Evolutionary conservation across 2,113 vertebrate genomes (phyloP).

Genomic region (Tretioscincus oriximinensis): DNA sequence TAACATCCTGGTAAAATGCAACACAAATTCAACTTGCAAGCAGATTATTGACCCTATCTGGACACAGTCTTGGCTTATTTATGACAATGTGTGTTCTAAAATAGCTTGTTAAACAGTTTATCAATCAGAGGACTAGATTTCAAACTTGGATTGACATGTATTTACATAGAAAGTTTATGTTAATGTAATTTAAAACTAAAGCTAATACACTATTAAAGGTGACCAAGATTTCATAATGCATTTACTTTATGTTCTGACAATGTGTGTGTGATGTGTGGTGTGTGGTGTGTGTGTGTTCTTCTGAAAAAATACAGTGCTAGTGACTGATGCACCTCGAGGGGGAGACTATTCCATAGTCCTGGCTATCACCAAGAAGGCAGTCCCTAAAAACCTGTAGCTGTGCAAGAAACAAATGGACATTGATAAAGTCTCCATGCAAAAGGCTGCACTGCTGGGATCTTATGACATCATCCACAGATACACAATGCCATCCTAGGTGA

Average conservation of each 20-base stretch:
- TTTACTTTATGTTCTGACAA: slow-evolving; percentile 6
- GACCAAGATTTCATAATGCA: not conserved
- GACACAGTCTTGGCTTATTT: not conserved
- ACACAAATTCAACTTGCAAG: not conserved
- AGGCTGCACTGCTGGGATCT: not conserved
- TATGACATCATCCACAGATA: not conserved
- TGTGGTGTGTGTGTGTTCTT: too few relatives aligned
- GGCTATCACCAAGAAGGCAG: too few relatives aligned
- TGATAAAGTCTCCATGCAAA: too few relatives aligned
- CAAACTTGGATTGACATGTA: not conserved
- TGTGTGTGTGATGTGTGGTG: too few relatives aligned
- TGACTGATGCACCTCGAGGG: too few relatives aligned
- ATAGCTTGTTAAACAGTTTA: not conserved
- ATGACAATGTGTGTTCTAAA: not conserved
- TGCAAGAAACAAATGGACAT: too few relatives aligned
- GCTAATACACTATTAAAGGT: not conserved
- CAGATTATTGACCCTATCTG: not conserved
- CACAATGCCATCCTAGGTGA: not conserved
- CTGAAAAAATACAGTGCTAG: too few relatives aligned
- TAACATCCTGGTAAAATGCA: not conserved
- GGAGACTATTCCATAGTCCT: too few relatives aligned
- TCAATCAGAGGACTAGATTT: not conserved
- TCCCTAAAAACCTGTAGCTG: too few relatives aligned
- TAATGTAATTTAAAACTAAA: not conserved
- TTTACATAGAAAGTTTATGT: not conserved